These are phyloP conservation scores for Mycalesis mineus DNA, from an alignment of 2,888 invertebrate genomes.

Conservation along the genomic window DNA sequence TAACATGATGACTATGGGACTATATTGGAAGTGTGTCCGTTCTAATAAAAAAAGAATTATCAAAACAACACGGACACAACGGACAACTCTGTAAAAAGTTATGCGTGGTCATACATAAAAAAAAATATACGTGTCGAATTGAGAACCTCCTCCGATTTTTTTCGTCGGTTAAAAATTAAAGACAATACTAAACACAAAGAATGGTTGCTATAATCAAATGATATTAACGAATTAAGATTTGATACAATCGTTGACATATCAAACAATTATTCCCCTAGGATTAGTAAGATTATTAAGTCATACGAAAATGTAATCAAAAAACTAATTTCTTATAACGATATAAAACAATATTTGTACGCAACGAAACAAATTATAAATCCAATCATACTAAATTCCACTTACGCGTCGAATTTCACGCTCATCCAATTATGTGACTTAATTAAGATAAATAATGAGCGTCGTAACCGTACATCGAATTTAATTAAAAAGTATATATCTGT, in stretches of 20 bases:
- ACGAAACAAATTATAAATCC: conserved; percentile 3
- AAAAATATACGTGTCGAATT: too few species aligned
- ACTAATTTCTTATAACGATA: not conserved
- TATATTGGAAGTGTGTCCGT: too few species aligned
- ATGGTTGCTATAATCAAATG: too few species aligned
- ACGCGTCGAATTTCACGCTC: conserved; percentile 3
- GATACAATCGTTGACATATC: not conserved
- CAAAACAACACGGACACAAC: too few species aligned
- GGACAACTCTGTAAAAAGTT: too few species aligned
- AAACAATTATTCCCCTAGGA: not conserved
- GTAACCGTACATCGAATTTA: not conserved
- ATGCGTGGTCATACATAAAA: too few species aligned
- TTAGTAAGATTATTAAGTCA: not conserved
- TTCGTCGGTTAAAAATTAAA: too few species aligned
- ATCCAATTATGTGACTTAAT: conserved; percentile 4
- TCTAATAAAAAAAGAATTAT: too few species aligned
- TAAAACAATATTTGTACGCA: not conserved
- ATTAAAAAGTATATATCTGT: conserved; percentile 1
- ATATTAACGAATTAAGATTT: not conserved
- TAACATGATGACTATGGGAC: too few species aligned
- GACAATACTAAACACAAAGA: too few species aligned
- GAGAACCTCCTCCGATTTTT: too few species aligned
- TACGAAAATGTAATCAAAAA: not conserved
- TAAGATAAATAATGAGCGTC: conserved; percentile 17
- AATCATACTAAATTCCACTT: not conserved